Evolutionary conservation across 2,888 invertebrate species (phyloP), one percentile per base, ranked within the genome.

Genomic region (Amitus sp.): DNA sequence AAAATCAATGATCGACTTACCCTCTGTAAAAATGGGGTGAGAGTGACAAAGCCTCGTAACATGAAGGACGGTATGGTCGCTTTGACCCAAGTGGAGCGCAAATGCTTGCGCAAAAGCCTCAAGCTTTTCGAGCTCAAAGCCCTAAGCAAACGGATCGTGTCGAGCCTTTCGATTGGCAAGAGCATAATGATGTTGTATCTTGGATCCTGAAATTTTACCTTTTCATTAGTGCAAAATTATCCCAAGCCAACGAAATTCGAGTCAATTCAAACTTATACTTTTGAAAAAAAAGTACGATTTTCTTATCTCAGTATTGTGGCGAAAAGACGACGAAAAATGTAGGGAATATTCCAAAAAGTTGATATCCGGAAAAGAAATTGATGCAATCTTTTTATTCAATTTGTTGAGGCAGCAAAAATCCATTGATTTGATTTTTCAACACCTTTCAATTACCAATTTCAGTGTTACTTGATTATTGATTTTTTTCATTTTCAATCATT

Each of bases 11-110:
- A 46, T 43, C 9, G n/a, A 68, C 84, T 85, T 83, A 93, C 94
- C 87, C 90, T 89, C 80, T 93, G 92, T 62, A 94, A 84, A 73
- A 91, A 90, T 48, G 90, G 89, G n/a, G 93, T 93, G 47, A 94
- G 84, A 46, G 89, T 89, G 67, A 93, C 89, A 71, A 90, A 91
- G 43, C 93, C 93, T 64, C 90, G 90, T 17, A 93, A 85, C 78
- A 86, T 89, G 76, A 94, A 94, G 72, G 91, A 91, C 0, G 94
- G 94, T 59, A 94, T 90, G 23, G 90, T 87, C 0, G 92, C 92
- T 68, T 87, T 87, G 10, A 94, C 90, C 79, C 90, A 88, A 23
- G 89, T 88, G 1, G 89, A 87, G 60, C 88, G 87, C 56, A 94
- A 79, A 62, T 89, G 87, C 28, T 86, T 86, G 66, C 91, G 87